These are phyloP conservation scores for Pimpla rufipes DNA, from an alignment of 2,888 invertebrate genomes.

Conservation along the genomic window DNA sequence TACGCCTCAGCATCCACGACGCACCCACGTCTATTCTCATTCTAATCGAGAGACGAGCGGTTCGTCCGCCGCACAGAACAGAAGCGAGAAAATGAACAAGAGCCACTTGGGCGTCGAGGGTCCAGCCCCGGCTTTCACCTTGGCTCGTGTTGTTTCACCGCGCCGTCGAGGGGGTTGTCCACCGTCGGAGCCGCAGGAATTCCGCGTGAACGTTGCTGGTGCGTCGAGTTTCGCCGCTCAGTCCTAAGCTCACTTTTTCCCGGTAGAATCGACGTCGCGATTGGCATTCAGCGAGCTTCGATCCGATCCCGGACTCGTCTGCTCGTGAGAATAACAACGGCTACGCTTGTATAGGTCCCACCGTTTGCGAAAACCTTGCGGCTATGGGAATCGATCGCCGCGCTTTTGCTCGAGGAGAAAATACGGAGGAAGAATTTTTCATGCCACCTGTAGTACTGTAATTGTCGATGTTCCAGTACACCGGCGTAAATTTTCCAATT, in stretches of 20 bases:
- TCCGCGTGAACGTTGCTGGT: slow-evolving; percentile 34
- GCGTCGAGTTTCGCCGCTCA: slow-evolving; percentile 70
- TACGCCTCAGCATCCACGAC: slow-evolving; percentile 73
- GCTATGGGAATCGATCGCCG: not conserved
- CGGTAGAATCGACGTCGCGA: slow-evolving; percentile 69
- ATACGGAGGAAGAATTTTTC: no score
- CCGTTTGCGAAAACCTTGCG: not conserved
- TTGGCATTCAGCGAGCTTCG: slow-evolving; percentile 80
- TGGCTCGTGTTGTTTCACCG: slow-evolving; percentile 75
- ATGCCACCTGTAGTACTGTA: no score
- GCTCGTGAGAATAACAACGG: slow-evolving; percentile 77
- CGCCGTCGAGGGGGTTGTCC: slow-evolving; percentile 41
- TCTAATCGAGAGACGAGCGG: slow-evolving; percentile 78
- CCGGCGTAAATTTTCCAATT: no score
- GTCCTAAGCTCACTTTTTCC: slow-evolving; percentile 71
- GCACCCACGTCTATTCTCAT: slow-evolving; percentile 82
- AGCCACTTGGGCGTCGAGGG: slow-evolving; percentile 35
- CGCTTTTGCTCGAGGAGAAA: not conserved
- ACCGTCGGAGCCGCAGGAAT: slow-evolving; percentile 58
- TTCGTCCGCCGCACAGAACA: not conserved
- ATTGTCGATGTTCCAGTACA: no score
- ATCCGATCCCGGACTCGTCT: slow-evolving; percentile 74
- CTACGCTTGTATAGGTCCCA: slow-evolving; percentile 29
- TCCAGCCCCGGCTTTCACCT: slow-evolving; percentile 64
- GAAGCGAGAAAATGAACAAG: slow-evolving; percentile 58